Evolutionary conservation across 2,888 invertebrate species (phyloP), one percentile per base, ranked within the genome.

Genomic region (Caradrina kadenii): DNA sequence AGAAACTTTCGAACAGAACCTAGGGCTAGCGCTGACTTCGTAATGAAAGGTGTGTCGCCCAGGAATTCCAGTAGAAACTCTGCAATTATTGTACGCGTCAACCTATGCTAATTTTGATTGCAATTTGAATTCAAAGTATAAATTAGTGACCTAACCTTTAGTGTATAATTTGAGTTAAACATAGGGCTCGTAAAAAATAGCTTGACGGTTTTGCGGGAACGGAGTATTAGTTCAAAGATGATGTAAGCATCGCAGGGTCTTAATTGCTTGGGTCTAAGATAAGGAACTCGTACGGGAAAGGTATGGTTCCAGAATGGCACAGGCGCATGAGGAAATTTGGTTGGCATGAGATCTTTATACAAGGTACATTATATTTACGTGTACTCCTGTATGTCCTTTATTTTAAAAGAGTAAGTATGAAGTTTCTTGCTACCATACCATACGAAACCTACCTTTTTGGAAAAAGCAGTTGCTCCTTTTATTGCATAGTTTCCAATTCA

Each of bases 11-110:
- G 87, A 88, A 87, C 86, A 81, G 82, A 85, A 84, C 88, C 88
- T 90, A 90, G 87, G 86, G 85, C 85, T 86, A 87, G 87, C 82
- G 89, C 88, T 92, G 93, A 94, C 93, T 94, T 88, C 91, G 90
- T 93, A 93, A 92, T 91, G 90, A 91, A 89, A 94, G 94, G 94
- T 91, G 93, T 93, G 93, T 91, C 92, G 85, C 87, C 72, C 22
- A 88, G 92, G 93, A 92, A 94, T 94, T 91, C 87, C 67, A 78
- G 76, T 69, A 74, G 67, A 79, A 71, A 76, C 73, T 80, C 50
- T 75, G 60, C 65, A 65, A 80, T 80, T 70, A 73, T 65, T 67
- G 53, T 54, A 55, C 60, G 35, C 58, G 66, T 76, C 61, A 69
- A 66, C 64, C 68, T 53, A 69, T 78, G 73, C 73, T 54, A 70